Conservation (phyloP, 2,888 invertebrate genomes). For the Meliscaeva auricollis region DNA sequence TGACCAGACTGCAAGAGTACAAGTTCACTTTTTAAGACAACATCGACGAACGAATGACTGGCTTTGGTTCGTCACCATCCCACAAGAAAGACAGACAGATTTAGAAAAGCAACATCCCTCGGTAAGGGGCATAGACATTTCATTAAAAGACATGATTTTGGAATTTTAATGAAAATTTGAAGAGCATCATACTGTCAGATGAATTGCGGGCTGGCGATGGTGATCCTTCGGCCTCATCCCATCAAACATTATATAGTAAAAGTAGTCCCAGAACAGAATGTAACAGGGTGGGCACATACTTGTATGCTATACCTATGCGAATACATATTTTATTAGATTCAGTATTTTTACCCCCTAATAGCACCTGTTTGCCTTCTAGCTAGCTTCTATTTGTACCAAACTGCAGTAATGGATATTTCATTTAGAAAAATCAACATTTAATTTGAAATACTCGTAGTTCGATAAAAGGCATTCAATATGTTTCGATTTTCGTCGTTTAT, state of each 20-base stretch:
- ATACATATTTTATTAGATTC: slow-evolving; percentile 58
- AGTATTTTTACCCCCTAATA: slow-evolving; percentile 15
- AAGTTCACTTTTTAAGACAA: slow-evolving; percentile 7
- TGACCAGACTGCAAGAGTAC: slow-evolving; percentile 71
- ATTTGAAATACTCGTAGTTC: slow-evolving; percentile 69
- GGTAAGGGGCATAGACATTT: slow-evolving; percentile 46
- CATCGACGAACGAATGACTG: not conserved
- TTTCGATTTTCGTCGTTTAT: slow-evolving; percentile 45
- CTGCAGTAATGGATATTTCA: slow-evolving; percentile 72
- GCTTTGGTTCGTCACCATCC: not conserved
- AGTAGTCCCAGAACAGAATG: slow-evolving; percentile 37
- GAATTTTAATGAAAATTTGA: slow-evolving; percentile 70
- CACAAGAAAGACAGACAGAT: slow-evolving; percentile 20
- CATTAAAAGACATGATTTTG: slow-evolving; percentile 68
- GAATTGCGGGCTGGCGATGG: slow-evolving; percentile 3
- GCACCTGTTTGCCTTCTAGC: slow-evolving; percentile 57
- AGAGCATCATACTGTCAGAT: slow-evolving; percentile 35
- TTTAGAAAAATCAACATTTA: slow-evolving; percentile 76
- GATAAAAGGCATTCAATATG: slow-evolving; percentile 69
- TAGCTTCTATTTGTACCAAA: not conserved
- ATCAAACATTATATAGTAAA: not conserved
- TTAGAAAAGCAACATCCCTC: slow-evolving; percentile 51
- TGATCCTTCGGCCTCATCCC: slow-evolving; percentile 44
- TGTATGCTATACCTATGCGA: not conserved
- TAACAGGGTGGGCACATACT: slow-evolving; percentile 43